Conservation (phyloP, 2,113 vertebrate genomes). For the Otocyon megalotis region DNA sequence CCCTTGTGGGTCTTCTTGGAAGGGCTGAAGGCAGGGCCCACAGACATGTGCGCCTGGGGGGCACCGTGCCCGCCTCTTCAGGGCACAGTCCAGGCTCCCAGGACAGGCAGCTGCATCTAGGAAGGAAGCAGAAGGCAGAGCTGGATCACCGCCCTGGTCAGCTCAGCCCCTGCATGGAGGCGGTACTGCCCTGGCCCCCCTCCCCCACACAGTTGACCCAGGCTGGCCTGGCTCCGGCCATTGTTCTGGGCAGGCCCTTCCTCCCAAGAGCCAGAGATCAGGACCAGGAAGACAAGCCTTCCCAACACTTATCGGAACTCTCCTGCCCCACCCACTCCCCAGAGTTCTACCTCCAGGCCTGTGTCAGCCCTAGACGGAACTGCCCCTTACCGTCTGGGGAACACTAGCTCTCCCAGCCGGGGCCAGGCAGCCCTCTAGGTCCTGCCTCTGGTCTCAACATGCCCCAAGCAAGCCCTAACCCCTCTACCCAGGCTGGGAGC, state of each 20-base stretch:
- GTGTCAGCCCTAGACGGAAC: not conserved
- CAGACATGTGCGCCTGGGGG: constrained; percentile 86
- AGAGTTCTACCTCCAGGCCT: not conserved
- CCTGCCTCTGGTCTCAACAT: not conserved
- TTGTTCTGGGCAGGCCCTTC: constrained; percentile 61
- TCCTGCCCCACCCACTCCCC: constrained; percentile 48
- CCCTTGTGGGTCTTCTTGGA: constrained; percentile 88
- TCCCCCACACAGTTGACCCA: not conserved
- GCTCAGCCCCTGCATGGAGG: not conserved
- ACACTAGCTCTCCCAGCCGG: not conserved
- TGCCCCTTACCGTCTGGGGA: not conserved
- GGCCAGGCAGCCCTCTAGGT: not conserved
- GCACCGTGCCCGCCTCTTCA: constrained; percentile 91
- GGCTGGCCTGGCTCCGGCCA: not conserved
- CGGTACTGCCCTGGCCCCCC: not conserved
- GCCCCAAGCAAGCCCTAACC: not conserved
- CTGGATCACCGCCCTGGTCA: rapidly evolving
- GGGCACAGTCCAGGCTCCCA: constrained; percentile 92
- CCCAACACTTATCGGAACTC: not conserved
- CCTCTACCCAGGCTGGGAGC: not conserved
- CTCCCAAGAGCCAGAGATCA: not conserved
- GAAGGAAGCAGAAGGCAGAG: constrained; percentile 46
- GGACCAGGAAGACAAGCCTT: constrained; percentile 71
- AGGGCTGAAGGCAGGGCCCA: constrained; percentile 91
- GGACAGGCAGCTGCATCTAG: constrained; percentile 88